Conservation (phyloP, 53 echinoderm and acorn worm species). For the Arbacia lixula region DNA sequence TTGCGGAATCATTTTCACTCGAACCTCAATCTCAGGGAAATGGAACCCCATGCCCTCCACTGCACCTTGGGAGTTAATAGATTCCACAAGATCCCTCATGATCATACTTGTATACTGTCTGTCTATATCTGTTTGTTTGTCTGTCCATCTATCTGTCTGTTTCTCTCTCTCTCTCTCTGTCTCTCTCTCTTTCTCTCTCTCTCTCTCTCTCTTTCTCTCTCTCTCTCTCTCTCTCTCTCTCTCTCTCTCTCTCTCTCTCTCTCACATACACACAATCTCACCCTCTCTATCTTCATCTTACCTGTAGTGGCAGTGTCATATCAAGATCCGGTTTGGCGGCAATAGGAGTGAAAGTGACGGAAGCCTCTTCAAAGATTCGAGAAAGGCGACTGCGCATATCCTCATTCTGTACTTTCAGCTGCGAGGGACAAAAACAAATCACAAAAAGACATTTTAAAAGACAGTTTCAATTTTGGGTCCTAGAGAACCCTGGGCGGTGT, state of each 20-base stretch:
- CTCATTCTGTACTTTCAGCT: constrained; percentile 86
- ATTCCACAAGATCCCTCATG: too few species aligned
- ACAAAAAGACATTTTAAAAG: too few species aligned
- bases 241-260: not conserved
- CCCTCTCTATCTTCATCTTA: not conserved
- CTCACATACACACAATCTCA: not conserved
- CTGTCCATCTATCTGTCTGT: too few species aligned
- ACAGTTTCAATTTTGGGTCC: too few species aligned
- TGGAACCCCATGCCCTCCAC: too few species aligned
- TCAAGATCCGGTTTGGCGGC: constrained; percentile 65
- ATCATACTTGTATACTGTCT: too few species aligned
- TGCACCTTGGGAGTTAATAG: too few species aligned
- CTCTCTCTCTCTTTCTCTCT: not conserved
- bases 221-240: not conserved
- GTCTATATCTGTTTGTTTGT: too few species aligned
- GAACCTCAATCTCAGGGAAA: too few species aligned
- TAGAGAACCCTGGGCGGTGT: too few species aligned
- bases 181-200: not conserved
- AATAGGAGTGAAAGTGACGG: constrained; percentile 65
- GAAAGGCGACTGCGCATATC: constrained; percentile 80
- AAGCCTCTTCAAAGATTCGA: constrained; percentile 79
- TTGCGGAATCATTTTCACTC: too few species aligned
- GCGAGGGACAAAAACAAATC: not conserved
- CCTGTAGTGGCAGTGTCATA: constrained; percentile 49
- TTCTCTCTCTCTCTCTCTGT: not conserved